phyloP scores from a whole-genome alignment of 2,113 vertebrate species.

The Poicephalus meyeri region DNA sequence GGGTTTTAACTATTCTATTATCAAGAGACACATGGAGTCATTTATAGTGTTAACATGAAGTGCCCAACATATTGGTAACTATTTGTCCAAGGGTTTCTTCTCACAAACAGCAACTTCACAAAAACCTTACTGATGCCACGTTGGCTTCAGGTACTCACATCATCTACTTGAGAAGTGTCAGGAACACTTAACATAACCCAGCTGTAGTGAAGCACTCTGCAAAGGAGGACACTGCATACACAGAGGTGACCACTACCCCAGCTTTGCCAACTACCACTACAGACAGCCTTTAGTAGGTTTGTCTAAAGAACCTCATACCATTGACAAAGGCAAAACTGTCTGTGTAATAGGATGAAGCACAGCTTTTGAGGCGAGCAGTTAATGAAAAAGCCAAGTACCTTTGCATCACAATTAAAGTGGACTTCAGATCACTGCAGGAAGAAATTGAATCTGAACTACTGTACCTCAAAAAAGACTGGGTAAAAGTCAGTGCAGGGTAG shows the following conservation, averaged over 20 bases:
- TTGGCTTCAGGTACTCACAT: not conserved
- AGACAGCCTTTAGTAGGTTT: not conserved
- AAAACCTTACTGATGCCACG: accelerated
- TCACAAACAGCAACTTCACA: not conserved
- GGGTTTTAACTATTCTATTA: not conserved
- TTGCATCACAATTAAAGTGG: not conserved
- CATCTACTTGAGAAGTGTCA: not conserved
- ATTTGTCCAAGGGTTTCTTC: not conserved
- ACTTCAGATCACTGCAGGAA: not conserved
- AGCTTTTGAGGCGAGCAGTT: not conserved
- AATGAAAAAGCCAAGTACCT: not conserved
- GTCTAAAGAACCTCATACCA: not conserved
- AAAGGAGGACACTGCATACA: not conserved
- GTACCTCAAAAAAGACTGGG: accelerated
- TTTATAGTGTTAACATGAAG: not conserved
- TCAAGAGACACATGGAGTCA: not conserved
- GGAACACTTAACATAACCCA: not conserved
- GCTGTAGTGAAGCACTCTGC: not conserved
- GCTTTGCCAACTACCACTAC: not conserved
- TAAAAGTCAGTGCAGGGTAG: not conserved
- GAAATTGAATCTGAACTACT: not conserved
- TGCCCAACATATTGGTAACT: accelerated
- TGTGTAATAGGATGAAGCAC: not conserved
- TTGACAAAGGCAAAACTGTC: not conserved
- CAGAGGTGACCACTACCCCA: not conserved